A percentile compares a stretch with the other conserved stretches of the same genome.
Conservation (phyloP, 2,797 vertebrate species). For the Echeneis naucrates region DNA sequence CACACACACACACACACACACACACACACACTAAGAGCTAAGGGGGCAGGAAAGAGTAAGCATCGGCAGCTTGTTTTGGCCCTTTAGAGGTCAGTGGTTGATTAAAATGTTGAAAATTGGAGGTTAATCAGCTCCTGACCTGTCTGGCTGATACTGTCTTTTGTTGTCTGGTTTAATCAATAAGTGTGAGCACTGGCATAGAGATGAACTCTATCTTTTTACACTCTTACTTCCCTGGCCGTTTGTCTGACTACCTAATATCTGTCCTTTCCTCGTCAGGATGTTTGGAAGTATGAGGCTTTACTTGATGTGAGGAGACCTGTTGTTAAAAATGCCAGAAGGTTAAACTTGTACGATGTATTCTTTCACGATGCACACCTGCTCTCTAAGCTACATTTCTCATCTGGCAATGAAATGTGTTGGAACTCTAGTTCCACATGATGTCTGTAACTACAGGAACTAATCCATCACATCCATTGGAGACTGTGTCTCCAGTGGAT, state of each 20-base stretch:
- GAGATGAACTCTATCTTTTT: slow-evolving; percentile 55
- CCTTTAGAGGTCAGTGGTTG: slow-evolving; percentile 75
- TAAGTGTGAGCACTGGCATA: slow-evolving; percentile 62
- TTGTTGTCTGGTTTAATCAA: slow-evolving; percentile 81
- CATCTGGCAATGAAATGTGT: slow-evolving; percentile 53
- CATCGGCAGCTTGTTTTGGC: slow-evolving; percentile 71
- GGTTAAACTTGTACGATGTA: slow-evolving; percentile 1
- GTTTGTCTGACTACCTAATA: slow-evolving; percentile 30
- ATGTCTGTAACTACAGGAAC: slow-evolving; percentile 64
- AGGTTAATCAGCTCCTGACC: slow-evolving; percentile 84
- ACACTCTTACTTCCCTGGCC: slow-evolving; percentile 7
- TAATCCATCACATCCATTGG: slow-evolving; percentile 65
- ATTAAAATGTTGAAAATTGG: slow-evolving; percentile 77
- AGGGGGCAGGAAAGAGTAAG: slow-evolving; percentile 28
- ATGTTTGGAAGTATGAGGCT: slow-evolving; percentile 1
- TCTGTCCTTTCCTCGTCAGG: not conserved
- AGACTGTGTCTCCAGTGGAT: slow-evolving; percentile 64
- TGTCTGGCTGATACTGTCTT: slow-evolving; percentile 69
- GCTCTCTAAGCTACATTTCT: slow-evolving; percentile 26
- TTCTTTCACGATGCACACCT: not conserved
- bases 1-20: too few species aligned
- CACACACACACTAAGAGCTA: slow-evolving; percentile 46
- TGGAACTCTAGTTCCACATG: slow-evolving; percentile 42
- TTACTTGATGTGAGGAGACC: not conserved
- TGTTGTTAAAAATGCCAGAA: slow-evolving; percentile 20